Conservation (phyloP, 2,113 vertebrate genomes). For the Macheiramphus alcinus region DNA sequence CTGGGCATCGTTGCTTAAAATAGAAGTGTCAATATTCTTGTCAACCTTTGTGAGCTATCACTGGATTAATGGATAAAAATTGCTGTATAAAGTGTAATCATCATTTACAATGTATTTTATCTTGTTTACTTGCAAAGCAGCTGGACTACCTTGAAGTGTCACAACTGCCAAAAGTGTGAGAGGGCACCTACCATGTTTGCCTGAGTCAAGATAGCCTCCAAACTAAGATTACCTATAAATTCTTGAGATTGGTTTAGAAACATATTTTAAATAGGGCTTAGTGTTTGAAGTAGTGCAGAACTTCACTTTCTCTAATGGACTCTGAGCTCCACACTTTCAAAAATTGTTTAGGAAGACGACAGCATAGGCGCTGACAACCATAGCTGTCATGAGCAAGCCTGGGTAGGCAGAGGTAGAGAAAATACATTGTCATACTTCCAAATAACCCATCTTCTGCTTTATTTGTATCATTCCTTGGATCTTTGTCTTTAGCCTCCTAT, state of each 20-base stretch:
- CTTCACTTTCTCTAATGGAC: not conserved
- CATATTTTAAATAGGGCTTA: not conserved
- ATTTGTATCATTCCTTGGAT: not conserved
- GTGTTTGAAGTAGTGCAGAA: not conserved
- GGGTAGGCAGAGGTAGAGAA: not conserved
- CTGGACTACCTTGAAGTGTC: not conserved
- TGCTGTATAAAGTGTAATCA: not conserved
- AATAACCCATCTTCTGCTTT: not conserved
- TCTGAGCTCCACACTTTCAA: not conserved
- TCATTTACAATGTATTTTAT: not conserved
- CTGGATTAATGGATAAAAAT: conserved; percentile 26
- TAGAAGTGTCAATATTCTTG: not conserved
- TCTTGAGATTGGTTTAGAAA: not conserved
- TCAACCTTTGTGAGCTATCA: not conserved
- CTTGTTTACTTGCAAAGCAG: conserved; percentile 1
- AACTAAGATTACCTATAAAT: not conserved
- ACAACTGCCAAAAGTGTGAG: not conserved
- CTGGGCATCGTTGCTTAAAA: conserved; percentile 15
- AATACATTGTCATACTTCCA: not conserved
- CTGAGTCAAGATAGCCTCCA: not conserved
- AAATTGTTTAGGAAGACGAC: not conserved
- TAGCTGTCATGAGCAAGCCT: not conserved
- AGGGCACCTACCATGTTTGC: not conserved
- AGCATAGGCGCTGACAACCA: not conserved
- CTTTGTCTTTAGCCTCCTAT: not conserved